Evolutionary conservation across 2,113 vertebrate genomes (phyloP), one percentile per base, ranked within the genome.

Genomic region (Rissa tridactyla): DNA sequence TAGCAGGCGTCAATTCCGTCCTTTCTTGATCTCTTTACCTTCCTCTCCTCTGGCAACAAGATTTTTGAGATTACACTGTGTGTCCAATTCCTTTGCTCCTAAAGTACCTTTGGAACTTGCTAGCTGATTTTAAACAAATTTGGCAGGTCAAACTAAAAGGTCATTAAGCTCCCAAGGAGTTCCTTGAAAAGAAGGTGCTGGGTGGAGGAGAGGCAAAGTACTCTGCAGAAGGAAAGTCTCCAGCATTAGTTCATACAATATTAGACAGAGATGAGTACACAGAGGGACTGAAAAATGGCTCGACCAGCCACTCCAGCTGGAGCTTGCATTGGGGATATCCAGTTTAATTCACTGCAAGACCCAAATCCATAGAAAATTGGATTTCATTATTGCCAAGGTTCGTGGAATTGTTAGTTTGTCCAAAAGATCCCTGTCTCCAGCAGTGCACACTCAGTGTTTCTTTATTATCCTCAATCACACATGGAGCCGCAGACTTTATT

Each of bases 401-500:
- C 49, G 46, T 64, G 78, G 82, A 94, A 73, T 85, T 94, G 61
- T 80, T 94, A 86, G 94, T 91, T 89, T 94, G 69, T 87, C 81
- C 75, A 49, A 70, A 92, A 92, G 78, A 91, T 90, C 58, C 44
- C 49, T 54, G 34, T 92, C 87, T 95, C 54, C 90, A 85, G 75
- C 62, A 90, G 71, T 38, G 78, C 66, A n/a, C 78, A 29, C 36
- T 90, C 57, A 65, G 49, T 86, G n/a, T 80, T 91, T 86, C 79
- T 86, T 89, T 83, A 64, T 90, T 93, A 83, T 66, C 76, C 72
- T 68, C 68, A 83, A 82, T 68, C 86, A 86, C 30, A 26, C 76
- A 44, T 51, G 47, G 82, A 90, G 78, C 90, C 62, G 17, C 78
- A 88, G 90, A 92, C 90, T 93, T 93, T 96, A 83, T 90, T 88